Evolutionary conservation across 2,113 vertebrate genomes (phyloP).

Genomic region (Narcine bancroftii): DNA sequence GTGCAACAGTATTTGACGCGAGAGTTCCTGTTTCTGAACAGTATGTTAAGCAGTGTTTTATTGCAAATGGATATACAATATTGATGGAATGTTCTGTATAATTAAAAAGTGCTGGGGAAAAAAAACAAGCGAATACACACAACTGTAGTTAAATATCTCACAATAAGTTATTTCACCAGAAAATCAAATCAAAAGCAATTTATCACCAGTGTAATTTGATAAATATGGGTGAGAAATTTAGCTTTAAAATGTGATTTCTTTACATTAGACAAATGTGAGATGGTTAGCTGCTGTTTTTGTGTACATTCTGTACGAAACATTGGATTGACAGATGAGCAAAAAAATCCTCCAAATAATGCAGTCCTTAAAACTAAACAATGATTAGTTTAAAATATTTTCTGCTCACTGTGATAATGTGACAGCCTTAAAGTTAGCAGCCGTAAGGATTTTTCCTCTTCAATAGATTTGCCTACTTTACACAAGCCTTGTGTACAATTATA

Average conservation of each 20-base stretch:
- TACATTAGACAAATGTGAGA: constrained; percentile 63
- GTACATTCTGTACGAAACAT: constrained; percentile 60
- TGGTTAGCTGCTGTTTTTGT: constrained; percentile 54
- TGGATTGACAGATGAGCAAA: constrained; percentile 57
- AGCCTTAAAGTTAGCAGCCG: constrained; percentile 50
- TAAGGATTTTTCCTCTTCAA: constrained; percentile 51
- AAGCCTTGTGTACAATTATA: constrained; percentile 58
- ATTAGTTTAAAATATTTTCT: constrained; percentile 61
- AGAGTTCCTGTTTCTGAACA: constrained; percentile 5
- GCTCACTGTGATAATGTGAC: constrained; percentile 61
- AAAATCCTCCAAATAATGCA: constrained; percentile 49
- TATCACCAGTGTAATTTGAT: constrained; percentile 49
- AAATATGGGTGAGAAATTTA: constrained; percentile 59
- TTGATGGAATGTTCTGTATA: constrained; percentile 22
- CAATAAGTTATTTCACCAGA: constrained; percentile 57
- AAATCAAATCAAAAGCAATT: constrained; percentile 46
- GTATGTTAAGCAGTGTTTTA: not conserved
- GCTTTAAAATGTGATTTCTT: constrained; percentile 56
- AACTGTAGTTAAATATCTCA: constrained; percentile 59
- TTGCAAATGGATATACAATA: not conserved
- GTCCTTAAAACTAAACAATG: constrained; percentile 58
- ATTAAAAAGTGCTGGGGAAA: constrained; percentile 17
- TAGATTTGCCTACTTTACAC: constrained; percentile 62
- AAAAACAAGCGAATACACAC: constrained; percentile 60
- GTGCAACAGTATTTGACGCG: not conserved